Evolutionary conservation across 2,888 invertebrate genomes (phyloP), one percentile per base, ranked within the genome.

Genomic region (Empis livida): DNA sequence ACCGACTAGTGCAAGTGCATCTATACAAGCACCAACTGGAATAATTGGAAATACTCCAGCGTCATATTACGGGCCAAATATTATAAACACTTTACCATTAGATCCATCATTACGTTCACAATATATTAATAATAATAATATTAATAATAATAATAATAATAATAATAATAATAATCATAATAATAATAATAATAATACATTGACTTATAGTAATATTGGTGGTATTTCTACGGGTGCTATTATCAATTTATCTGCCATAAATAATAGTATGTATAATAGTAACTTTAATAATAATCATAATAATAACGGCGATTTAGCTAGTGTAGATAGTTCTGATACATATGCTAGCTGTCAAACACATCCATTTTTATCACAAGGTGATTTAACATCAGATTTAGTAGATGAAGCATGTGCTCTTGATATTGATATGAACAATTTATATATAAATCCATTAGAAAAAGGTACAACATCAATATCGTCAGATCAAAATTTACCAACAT

Each of bases 291-390:
- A 60, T 50, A 66, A 69, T 53, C 65, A 64, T 49, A 70, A 61
- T 50, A 69, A 68, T 54, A 70, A 67, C 59, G 71, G 67, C 27
- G 76, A 76, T 53, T 58, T 76, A 60, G 77, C 74, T 53, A 77
- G 77, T 60, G 73, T 78, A 57, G 77, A 78, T 74, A 84, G 91
- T 73, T 85, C 91, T 63, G 94, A 94, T 72, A 94, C 94, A 57
- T 95, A 91, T 73, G 91, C 91, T 71, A 93, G 91, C 73, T 94
- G 94, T 76, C 87, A 91, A 75, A 93, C 94, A 63, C 92, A 93
- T 76, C 91, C 91, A 63, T 91, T 87, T 74, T 81, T 85, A 71
- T 90, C 90, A 61, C 86, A 88, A 75, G 83, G 79, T 66, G 83
- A 83, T 73, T 75, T 82, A 63, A 79, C 80, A 57, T 73, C 72